Evolutionary conservation across 2,113 vertebrate species (phyloP).

Genomic region (Cyprinodon variegatus): DNA sequence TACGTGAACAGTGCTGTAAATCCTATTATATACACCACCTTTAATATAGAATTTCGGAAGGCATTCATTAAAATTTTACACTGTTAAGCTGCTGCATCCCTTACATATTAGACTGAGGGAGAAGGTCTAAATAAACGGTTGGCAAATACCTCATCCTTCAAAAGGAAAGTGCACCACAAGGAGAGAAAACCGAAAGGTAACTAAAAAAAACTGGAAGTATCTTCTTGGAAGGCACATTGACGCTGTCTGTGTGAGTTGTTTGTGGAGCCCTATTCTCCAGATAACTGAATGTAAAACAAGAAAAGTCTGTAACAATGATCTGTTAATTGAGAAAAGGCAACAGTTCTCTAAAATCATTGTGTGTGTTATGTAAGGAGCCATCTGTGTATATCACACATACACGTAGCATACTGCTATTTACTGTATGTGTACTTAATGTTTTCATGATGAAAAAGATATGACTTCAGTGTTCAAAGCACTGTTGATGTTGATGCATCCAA

Average conservation of each 20-base stretch:
- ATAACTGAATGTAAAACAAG: constrained; percentile 77
- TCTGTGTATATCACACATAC: constrained; percentile 68
- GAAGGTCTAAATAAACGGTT: constrained; percentile 33
- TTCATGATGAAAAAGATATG: constrained; percentile 50
- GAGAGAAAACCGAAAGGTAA: constrained; percentile 20
- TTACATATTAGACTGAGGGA: constrained; percentile 38
- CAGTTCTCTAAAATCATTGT: constrained; percentile 67
- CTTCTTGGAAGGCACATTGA: constrained; percentile 39
- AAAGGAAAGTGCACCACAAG: constrained; percentile 53
- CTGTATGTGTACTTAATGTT: constrained; percentile 64
- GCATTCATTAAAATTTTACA: constrained; percentile 98
- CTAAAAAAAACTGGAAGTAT: constrained; percentile 27
- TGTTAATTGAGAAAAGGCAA: constrained; percentile 44
- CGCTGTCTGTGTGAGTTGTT: constrained; percentile 46
- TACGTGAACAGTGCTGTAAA: constrained; percentile 98
- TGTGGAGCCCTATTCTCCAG: constrained; percentile 61
- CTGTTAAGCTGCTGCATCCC: constrained; percentile 81
- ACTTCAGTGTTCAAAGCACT: constrained; percentile 74
- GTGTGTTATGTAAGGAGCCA: constrained; percentile 65
- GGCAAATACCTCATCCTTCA: constrained; percentile 73
- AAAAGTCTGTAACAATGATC: constrained; percentile 75
- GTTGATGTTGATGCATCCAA: constrained; percentile 54
- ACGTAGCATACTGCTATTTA: constrained; percentile 63
- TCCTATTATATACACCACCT: constrained; percentile 98
- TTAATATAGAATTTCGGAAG: constrained; percentile 97